Conservation (phyloP, 2,888 invertebrate genomes). For the Phalangium opilio region DNA sequence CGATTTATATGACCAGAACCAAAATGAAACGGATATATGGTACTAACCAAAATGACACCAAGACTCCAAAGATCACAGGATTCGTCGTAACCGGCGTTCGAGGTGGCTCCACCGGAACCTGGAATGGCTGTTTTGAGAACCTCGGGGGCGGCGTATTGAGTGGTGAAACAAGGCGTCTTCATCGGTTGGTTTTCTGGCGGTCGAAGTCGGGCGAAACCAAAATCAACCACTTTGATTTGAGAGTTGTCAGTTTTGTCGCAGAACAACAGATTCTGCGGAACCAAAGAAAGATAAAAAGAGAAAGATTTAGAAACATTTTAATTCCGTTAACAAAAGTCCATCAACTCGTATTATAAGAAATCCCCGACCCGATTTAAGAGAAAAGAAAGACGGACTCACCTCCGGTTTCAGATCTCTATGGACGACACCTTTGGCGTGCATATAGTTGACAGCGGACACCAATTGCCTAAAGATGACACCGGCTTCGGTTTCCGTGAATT, state of each 20-base stretch:
- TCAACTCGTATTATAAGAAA: no score
- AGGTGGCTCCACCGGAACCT: constrained; percentile 23
- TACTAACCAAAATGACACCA: constrained; percentile 67
- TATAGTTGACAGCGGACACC: constrained; percentile 63
- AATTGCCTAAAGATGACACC: constrained; percentile 64
- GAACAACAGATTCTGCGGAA: constrained; percentile 51
- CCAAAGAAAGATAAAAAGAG: no score
- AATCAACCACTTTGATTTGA: constrained; percentile 79
- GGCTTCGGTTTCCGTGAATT: constrained; percentile 61
- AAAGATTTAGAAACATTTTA: no score
- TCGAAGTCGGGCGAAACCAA: constrained; percentile 79
- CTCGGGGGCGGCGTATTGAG: constrained; percentile 91
- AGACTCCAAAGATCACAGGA: constrained; percentile 92
- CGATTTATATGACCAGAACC: no score
- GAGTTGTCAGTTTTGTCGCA: constrained; percentile 38
- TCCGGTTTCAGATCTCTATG: constrained; percentile 92
- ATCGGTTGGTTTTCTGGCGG: constrained; percentile 41
- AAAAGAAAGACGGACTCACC: constrained; percentile 35
- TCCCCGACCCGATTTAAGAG: neutral
- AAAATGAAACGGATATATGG: neutral
- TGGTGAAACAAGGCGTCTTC: constrained; percentile 80
- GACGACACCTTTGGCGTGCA: constrained; percentile 69
- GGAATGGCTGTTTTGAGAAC: constrained; percentile 49
- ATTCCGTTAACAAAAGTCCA: no score
- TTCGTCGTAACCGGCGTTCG: constrained; percentile 55